These are phyloP conservation scores for Hipposideros armiger DNA, from an alignment of 2,113 vertebrate genomes.

Conservation along the genomic window DNA sequence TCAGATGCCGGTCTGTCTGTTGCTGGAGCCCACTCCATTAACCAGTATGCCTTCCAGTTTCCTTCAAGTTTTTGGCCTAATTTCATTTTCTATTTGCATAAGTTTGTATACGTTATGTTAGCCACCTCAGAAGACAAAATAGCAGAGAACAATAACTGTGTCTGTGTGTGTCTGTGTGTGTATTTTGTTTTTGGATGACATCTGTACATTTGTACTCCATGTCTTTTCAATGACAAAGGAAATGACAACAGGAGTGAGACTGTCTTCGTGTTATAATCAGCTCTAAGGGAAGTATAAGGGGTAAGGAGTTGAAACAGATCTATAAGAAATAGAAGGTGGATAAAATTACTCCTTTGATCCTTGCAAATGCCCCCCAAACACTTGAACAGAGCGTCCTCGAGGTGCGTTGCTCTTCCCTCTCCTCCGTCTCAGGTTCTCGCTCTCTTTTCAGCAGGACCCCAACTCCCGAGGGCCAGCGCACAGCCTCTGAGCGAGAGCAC, in stretches of 20 bases:
- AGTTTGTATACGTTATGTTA: not conserved
- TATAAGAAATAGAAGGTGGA: not conserved
- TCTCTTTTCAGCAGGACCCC: constrained; percentile 79
- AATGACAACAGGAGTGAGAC: not conserved
- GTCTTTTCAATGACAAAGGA: not conserved
- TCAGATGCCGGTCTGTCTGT: too few species aligned
- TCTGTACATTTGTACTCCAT: not conserved
- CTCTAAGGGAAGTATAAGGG: not conserved
- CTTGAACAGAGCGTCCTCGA: not conserved
- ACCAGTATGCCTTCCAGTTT: not conserved
- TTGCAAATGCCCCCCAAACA: not conserved
- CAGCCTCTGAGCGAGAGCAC: constrained; percentile 65
- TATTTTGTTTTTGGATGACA: too few species aligned
- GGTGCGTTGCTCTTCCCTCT: not conserved
- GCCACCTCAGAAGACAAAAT: not conserved
- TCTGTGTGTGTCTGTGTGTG: rapidly evolving
- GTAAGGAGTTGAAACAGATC: not conserved
- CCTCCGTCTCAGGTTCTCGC: not conserved
- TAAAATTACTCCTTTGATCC: not conserved
- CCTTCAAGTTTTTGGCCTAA: not conserved
- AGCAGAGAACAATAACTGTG: not conserved
- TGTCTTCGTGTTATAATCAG: not conserved
- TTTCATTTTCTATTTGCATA: not conserved
- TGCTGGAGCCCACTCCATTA: not conserved
- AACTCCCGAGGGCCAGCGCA: constrained; percentile 64